Percentiles rank a stretch among this genome's conserved stretches.
These are phyloP conservation scores for Brachionus plicatilis DNA, from an alignment of 1,140 invertebrate species.

Conservation along the genomic window DNA sequence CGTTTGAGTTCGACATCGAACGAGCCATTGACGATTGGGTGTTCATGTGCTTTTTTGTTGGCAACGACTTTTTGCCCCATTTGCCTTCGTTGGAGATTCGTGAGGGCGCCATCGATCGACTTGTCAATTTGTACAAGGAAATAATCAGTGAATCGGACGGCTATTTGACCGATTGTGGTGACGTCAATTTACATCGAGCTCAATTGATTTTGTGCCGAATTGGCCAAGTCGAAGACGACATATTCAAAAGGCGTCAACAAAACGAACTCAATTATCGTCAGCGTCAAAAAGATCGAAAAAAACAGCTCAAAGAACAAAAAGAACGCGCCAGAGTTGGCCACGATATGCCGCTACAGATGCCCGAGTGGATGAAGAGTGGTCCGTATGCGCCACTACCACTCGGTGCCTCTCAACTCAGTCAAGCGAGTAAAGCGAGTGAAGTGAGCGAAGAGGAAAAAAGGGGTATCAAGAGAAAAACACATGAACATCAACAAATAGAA, in stretches of 20 bases:
- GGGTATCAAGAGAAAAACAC: not conserved
- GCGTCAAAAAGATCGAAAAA: conserved; percentile 29
- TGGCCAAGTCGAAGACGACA: conserved; percentile 90
- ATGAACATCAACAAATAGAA: not conserved
- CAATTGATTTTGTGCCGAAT: conserved; percentile 80
- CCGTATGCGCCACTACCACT: conserved; percentile 2
- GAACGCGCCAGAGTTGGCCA: not conserved
- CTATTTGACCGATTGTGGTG: conserved; percentile 86
- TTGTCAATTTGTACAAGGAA: conserved; percentile 89
- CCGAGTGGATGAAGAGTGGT: conserved; percentile 39
- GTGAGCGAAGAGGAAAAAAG: not conserved
- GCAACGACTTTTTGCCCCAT: conserved; percentile 98
- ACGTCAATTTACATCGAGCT: conserved; percentile 82
- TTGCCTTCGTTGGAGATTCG: conserved; percentile 91
- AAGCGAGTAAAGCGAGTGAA: not conserved
- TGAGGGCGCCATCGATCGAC: conserved; percentile 90
- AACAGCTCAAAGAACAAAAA: conserved; percentile 7
- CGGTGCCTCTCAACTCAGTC: not conserved
- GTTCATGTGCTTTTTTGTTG: conserved; percentile 99
- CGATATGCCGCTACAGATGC: conserved; percentile 11
- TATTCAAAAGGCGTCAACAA: conserved; percentile 81
- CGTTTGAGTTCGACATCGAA: conserved; percentile 66
- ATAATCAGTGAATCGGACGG: conserved; percentile 82
- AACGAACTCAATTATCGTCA: conserved; percentile 72
- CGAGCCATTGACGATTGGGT: conserved; percentile 85